These are phyloP conservation scores for Sialia sialis DNA, from an alignment of 2,113 vertebrate genomes.

Conservation along the genomic window DNA sequence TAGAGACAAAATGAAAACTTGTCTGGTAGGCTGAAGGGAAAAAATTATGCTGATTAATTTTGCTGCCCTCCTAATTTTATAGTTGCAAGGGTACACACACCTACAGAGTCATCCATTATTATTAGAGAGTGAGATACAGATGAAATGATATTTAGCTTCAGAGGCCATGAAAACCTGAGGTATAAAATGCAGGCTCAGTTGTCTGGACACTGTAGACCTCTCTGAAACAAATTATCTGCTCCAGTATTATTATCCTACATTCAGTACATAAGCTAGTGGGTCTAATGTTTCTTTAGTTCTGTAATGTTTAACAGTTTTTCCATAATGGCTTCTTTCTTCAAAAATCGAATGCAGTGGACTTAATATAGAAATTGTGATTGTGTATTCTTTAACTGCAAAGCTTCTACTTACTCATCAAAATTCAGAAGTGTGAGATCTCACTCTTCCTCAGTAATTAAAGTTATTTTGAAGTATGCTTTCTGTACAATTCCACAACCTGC, in stretches of 20 bases:
- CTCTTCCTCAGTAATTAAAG: not conserved
- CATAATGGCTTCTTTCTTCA: not conserved
- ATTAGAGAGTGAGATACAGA: not conserved
- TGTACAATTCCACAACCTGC: not conserved
- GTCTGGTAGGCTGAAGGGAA: not conserved
- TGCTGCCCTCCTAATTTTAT: not conserved
- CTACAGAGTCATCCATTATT: not conserved
- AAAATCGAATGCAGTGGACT: not conserved
- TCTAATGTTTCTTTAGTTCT: not conserved
- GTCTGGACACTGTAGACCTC: not conserved
- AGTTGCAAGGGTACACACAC: not conserved
- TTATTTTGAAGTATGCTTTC: not conserved
- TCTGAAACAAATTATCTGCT: not conserved
- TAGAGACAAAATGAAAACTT: not conserved
- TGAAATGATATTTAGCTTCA: not conserved
- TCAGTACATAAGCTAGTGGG: fast-evolving
- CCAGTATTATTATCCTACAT: not conserved
- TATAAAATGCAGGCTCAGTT: not conserved
- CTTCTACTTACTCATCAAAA: not conserved
- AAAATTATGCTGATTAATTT: not conserved
- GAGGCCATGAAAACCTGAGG: not conserved
- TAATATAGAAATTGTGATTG: not conserved
- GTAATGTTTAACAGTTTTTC: not conserved
- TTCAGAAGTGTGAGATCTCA: not conserved
- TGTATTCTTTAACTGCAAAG: not conserved